Evolutionary conservation across 2,113 vertebrate genomes (phyloP), one percentile per base, ranked within the genome.

Genomic region (Melanostigma gelatinosum): DNA sequence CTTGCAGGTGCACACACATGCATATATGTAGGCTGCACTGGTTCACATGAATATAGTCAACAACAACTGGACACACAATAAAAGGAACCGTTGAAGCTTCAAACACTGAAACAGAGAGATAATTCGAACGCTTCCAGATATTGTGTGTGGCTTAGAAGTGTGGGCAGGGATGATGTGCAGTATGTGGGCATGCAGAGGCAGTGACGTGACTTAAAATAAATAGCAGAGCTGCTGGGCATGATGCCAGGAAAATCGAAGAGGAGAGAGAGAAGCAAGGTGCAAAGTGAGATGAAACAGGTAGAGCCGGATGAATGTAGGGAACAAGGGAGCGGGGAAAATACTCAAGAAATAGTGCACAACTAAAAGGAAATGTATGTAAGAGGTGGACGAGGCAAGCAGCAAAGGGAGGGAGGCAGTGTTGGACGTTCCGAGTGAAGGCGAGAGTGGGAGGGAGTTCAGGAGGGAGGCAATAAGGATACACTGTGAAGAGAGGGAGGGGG

Each of bases 401-500:
- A 11, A 69, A 65, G 69, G 71, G 32, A 42, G 68, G 36, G 72
- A 62, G 75, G 69, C 68, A 71, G 86, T 61, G 82, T 46, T 83
- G 76, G 85, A 87, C 81, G 75, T 80, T 82, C 61, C 78, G 86
- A 80, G 78, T 83, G 81, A 88, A 86, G 65, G 78, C 82, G 72
- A 40, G 77, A 91, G 88, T 80, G 79, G 86, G 90, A 91, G 87
- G 88, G 90, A 90, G 82, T 86, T 86, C 48, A 84, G 80, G 75
- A 88, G 87, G 79, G 89, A 87, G 84, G 79, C 61, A 88, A 86
- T 85, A 63, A 88, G 68, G 84, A 89, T 81, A 83, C 74, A 88
- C 58, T 84, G 79, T 76, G 69, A 78, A 79, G 78, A 83, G 83
- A 84, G 77, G 63, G 82, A 82, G 71, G 69, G 72, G 61, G 52